These are phyloP conservation scores for Pachycephus smyrnensis DNA, from an alignment of 2,888 invertebrate genomes.

Conservation along the genomic window DNA sequence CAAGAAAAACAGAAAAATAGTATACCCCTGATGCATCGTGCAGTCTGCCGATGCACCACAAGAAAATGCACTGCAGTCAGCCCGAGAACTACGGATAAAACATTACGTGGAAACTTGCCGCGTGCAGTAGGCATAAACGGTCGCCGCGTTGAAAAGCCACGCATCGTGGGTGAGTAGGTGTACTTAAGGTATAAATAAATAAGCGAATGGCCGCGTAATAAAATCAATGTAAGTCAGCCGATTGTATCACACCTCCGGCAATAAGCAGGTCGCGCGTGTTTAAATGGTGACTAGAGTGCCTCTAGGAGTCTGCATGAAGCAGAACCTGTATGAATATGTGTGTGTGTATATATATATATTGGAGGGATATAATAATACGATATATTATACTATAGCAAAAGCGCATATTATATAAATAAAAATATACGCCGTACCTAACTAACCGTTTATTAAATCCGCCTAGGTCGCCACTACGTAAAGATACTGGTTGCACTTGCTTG, in stretches of 20 bases:
- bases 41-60: neutral
- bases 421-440: constrained; percentile 19
- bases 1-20: neutral
- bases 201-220: neutral
- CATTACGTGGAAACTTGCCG: neutral
- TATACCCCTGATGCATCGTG: neutral
- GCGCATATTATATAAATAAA: constrained; percentile 45
- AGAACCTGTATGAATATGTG: constrained; percentile 9
- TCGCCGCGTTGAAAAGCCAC: neutral
- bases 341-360: neutral
- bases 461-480: neutral
- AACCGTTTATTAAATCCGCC: constrained; percentile 35
- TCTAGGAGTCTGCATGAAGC: neutral
- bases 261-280: constrained; percentile 14
- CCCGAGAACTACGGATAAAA: neutral
- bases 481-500: neutral
- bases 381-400: constrained; percentile 34
- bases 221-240: constrained; percentile 4
- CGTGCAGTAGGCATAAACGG: neutral
- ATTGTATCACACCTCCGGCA: constrained; percentile 14
- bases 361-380: constrained; percentile 32
- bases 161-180: neutral
- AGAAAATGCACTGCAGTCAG: neutral
- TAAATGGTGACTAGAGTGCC: constrained; percentile 2
- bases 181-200: neutral